Percentiles rank a stretch among this genome's conserved stretches.
phyloP scores from a whole-genome alignment of 2,113 vertebrate species.

The Brachyistius frenatus region DNA sequence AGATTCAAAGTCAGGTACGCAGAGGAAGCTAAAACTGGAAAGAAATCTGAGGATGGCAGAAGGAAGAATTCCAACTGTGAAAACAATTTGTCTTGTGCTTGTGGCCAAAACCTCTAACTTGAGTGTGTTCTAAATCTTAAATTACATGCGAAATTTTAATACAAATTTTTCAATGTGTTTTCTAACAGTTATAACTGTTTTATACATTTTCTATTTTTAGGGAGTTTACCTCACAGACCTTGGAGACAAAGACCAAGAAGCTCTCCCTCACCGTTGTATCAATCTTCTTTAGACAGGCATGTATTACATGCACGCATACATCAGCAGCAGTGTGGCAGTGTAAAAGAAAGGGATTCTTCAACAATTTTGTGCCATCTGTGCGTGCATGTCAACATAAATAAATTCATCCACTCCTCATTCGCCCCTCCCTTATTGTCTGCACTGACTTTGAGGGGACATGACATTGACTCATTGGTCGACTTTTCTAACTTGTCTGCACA shows the following conservation, averaged over 20 bases:
- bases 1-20: constrained; percentile 81
- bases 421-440: neutral
- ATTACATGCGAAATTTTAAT: neutral
- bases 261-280: constrained; percentile 76
- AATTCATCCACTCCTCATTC: neutral
- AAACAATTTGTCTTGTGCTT: neutral
- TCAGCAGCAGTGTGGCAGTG: neutral
- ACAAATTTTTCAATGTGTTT: neutral
- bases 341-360: neutral
- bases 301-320: constrained; percentile 7
- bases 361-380: neutral
- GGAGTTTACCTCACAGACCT: constrained; percentile 79
- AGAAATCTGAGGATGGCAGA: neutral
- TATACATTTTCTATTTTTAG: constrained; percentile 47
- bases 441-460: constrained; percentile 42
- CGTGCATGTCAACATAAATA: constrained; percentile 17
- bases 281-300: constrained; percentile 76
- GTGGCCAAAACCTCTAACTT: neutral
- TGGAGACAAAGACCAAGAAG: constrained; percentile 79
- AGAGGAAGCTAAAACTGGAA: neutral
- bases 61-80: neutral
- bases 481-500: constrained; percentile 35
- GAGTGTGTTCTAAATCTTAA: no score
- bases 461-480: constrained; percentile 52
- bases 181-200: neutral